Evolutionary conservation across 1,140 invertebrate genomes (phyloP), one percentile per base, ranked within the genome.

Genomic region (Drosophila bocki): DNA sequence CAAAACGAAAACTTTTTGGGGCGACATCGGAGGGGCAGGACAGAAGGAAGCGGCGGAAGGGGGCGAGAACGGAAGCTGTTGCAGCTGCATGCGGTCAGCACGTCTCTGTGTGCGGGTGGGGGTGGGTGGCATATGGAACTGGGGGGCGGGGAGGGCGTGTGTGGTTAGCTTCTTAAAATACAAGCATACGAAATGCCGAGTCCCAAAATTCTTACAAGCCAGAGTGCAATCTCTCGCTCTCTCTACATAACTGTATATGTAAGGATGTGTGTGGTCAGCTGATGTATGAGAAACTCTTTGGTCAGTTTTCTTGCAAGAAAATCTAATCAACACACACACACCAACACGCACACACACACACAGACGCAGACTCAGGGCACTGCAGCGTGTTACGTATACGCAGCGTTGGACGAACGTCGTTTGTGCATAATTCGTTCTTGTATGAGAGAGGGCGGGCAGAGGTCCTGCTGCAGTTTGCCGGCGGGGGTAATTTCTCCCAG

Each of bases 241-340:
- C 58, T 74, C 53, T 60, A 48, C 47, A 48, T 60, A 54, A 7
- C 3, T 57, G 42, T n/a, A 7, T 42, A 11, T 60, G 42, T 63
- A 42, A 33, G 45, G 39, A 53, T 60, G 41, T 47, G 50, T 85
- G 82, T 70, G 82, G 82, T 75, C 76, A 69, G 75, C 80, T 88
- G 83, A 86, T 82, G 84, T 87, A 82, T 79, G 80, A 67, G 75
- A 58, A 67, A 88, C 84, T 88, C 83, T 86, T 88, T 84, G 84
- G 80, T 88, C 80, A 90, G 84, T 88, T 88, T 90, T 90, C 84
- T 88, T 88, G 80, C 85, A 88, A 88, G 84, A 88, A 87, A 88
- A 88, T 87, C 84, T 88, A 88, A 88, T 88, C 84, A 88, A 84
- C 84, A 88, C 71, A 87, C 76, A 69, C 62, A 50, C 57, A 7